Conservation (phyloP, 2,797 vertebrate species). For the Distichodus sexfasciatus region DNA sequence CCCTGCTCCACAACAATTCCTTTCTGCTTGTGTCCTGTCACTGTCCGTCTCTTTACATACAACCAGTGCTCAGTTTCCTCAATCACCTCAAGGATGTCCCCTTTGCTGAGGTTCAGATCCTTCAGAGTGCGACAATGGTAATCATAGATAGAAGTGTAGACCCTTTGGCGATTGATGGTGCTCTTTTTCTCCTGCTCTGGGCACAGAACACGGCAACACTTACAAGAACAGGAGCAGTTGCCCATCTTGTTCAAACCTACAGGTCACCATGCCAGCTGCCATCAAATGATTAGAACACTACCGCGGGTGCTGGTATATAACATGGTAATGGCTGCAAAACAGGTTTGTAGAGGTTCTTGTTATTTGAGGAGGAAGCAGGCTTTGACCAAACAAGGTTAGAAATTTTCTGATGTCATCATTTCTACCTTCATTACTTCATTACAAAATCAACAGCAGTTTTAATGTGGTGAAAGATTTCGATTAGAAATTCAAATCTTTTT, state of each 20-base stretch:
- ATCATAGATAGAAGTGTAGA: slow-evolving; percentile 26
- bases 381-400: neutral
- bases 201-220: neutral
- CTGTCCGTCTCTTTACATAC: slow-evolving; percentile 36
- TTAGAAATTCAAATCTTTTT: too few species aligned
- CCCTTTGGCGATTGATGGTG: neutral
- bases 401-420: slow-evolving; percentile 8
- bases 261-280: neutral
- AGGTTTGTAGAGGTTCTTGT: slow-evolving; percentile 16
- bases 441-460: too few species aligned
- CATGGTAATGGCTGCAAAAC: slow-evolving; percentile 7
- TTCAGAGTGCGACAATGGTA: slow-evolving; percentile 22
- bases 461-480: too few species aligned
- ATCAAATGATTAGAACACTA: neutral
- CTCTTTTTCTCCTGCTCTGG: neutral
- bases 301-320: neutral
- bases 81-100: slow-evolving; percentile 53
- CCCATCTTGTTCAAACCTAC: slow-evolving; percentile 31
- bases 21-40: neutral
- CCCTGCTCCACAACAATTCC: slow-evolving; percentile 17
- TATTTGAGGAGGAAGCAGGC: neutral
- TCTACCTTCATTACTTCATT: too few species aligned
- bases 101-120: slow-evolving; percentile 47
- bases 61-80: slow-evolving; percentile 44
- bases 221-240: slow-evolving; percentile 14